A percentile compares a stretch with the other conserved stretches of the same genome.
Conservation (phyloP, 2,888 invertebrate species). For the Anticlea derivata region DNA sequence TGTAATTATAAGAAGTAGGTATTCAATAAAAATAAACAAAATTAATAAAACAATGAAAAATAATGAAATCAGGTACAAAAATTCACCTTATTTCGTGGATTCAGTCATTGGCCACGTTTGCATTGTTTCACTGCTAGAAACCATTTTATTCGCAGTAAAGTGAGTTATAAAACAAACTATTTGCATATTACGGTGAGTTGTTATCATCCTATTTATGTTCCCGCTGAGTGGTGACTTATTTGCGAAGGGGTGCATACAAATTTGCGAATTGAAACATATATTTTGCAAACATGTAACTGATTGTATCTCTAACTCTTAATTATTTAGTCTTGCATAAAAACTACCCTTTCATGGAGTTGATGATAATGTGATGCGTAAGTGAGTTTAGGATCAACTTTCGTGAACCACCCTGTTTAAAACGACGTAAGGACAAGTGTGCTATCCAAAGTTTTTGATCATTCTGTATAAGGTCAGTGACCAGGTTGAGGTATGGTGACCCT, state of each 20-base stretch:
- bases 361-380: no score
- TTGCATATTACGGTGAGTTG: background rate
- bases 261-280: slow-evolving; percentile 1
- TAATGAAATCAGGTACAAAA: no score
- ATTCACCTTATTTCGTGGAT: background rate
- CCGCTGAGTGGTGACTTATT: slow-evolving; percentile 7
- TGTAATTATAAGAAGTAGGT: no score
- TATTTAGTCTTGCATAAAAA: background rate
- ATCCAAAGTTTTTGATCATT: no score
- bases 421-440: no score
- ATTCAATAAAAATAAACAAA: no score
- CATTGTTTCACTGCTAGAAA: background rate
- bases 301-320: slow-evolving; percentile 6
- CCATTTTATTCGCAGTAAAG: background rate
- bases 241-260: slow-evolving; percentile 14
- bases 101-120: background rate
- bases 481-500: no score
- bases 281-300: background rate
- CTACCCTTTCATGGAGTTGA: no score
- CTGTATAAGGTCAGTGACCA: no score
- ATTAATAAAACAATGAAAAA: no score
- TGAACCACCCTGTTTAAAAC: no score
- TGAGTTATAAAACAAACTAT: slow-evolving; percentile 2
- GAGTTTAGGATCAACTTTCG: no score
- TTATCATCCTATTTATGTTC: slow-evolving; percentile 3